These are phyloP conservation scores for Hemibagrus guttatus DNA, from an alignment of 2,797 vertebrate genomes.

Conservation along the genomic window DNA sequence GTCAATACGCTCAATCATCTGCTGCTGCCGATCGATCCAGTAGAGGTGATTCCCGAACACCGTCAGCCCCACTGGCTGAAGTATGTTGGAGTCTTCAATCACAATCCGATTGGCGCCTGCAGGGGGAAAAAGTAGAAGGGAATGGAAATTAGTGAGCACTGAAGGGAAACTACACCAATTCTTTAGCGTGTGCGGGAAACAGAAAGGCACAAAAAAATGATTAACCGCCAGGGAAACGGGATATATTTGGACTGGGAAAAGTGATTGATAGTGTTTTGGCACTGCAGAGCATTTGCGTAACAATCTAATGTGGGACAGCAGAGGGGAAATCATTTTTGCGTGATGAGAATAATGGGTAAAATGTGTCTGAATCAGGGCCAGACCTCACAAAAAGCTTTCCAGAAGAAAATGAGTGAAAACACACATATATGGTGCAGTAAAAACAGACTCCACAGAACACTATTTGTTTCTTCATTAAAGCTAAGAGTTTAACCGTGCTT, in stretches of 20 bases:
- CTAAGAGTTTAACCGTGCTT: background rate
- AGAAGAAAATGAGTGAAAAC: constrained; percentile 22
- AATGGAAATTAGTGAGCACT: constrained; percentile 41
- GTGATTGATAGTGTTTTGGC: constrained; percentile 42
- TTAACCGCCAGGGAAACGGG: constrained; percentile 15
- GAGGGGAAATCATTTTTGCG: constrained; percentile 44
- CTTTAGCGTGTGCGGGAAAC: constrained; percentile 22
- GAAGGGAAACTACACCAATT: background rate
- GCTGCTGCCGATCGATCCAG: constrained; percentile 97
- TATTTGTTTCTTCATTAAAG: background rate
- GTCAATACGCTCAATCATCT: constrained; percentile 98
- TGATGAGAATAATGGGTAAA: constrained; percentile 48
- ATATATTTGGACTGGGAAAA: constrained; percentile 36
- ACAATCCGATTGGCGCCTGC: constrained; percentile 92
- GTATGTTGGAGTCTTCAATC: constrained; percentile 94
- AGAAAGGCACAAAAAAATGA: constrained; percentile 30
- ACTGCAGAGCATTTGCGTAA: constrained; percentile 26
- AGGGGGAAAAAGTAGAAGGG: background rate
- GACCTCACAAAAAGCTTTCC: constrained; percentile 33
- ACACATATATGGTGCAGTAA: background rate
- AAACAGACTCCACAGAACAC: background rate
- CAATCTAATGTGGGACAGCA: constrained; percentile 39
- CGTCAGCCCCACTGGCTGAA: constrained; percentile 94
- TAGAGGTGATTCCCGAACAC: constrained; percentile 94
- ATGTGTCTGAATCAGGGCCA: constrained; percentile 43